Evolutionary conservation across 2,888 invertebrate genomes (phyloP).

Genomic region (Tryphoninae sp.): DNA sequence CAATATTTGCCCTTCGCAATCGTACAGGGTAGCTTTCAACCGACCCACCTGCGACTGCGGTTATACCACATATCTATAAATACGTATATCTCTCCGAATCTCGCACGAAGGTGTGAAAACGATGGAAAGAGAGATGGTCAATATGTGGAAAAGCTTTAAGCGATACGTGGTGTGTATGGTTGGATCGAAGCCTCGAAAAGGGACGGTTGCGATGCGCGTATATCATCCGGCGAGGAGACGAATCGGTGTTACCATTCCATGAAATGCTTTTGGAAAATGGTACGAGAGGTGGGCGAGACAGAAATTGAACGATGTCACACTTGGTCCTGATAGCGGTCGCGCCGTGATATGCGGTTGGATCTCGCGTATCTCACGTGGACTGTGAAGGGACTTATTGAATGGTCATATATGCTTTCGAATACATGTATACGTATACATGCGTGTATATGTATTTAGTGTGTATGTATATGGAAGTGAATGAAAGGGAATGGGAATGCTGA

Average conservation of each 20-base stretch:
- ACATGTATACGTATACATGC: not conserved
- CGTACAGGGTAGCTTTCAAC: constrained; percentile 30
- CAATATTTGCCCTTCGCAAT: constrained; percentile 74
- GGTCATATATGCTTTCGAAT: not conserved
- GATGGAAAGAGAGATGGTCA: constrained; percentile 36
- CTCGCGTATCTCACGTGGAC: not conserved
- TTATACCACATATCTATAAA: not conserved
- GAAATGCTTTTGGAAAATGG: constrained; percentile 41
- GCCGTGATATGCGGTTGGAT: not conserved
- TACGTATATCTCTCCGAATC: constrained; percentile 44
- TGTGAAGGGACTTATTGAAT: not conserved
- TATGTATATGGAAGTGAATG: constrained; percentile 5
- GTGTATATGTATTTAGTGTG: not conserved
- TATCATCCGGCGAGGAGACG: not conserved
- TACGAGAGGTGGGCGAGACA: constrained; percentile 7
- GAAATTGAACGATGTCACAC: constrained; percentile 6
- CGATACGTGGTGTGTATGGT: not conserved
- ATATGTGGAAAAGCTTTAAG: constrained; percentile 29
- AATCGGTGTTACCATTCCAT: not conserved
- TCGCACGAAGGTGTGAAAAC: constrained; percentile 38
- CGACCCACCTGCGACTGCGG: constrained; percentile 10
- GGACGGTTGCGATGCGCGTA: too few species aligned
- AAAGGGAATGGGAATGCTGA: constrained; percentile 55
- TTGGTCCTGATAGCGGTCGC: constrained; percentile 7
- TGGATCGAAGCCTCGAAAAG: not conserved